A percentile compares a stretch with the other conserved stretches of the same genome.
Conservation (phyloP, 2,797 vertebrate genomes). For the Acridotheres tristis region DNA sequence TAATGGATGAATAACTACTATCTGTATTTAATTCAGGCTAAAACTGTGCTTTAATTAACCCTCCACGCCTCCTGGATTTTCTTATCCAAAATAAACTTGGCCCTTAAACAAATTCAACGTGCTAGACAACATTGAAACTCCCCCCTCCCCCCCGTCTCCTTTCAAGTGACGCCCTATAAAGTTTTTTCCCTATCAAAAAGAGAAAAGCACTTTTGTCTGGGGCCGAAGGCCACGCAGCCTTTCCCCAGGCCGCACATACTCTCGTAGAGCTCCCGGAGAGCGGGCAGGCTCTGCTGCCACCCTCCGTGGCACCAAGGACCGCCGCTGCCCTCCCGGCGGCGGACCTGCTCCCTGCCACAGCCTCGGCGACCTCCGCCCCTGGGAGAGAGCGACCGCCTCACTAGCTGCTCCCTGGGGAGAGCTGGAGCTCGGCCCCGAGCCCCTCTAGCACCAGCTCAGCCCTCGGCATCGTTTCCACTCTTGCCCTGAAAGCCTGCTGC, state of each 20-base stretch:
- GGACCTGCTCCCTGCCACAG: neutral
- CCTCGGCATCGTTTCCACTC: neutral
- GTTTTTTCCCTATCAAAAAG: slow-evolving; percentile 14
- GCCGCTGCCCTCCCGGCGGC: neutral
- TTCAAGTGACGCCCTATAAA: slow-evolving; percentile 42
- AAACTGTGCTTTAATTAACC: slow-evolving; percentile 69
- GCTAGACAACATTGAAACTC: slow-evolving; percentile 60
- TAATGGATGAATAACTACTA: slow-evolving; percentile 67
- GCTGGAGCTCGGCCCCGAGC: neutral
- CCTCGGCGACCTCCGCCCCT: neutral
- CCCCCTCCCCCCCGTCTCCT: slow-evolving; percentile 54
- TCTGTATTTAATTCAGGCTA: slow-evolving; percentile 60
- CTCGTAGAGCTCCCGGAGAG: neutral
- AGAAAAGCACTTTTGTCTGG: neutral
- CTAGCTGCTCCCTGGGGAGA: neutral
- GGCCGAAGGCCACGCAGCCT: neutral
- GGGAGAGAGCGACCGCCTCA: neutral
- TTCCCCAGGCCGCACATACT: neutral
- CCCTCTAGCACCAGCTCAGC: neutral
- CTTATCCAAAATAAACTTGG: slow-evolving; percentile 68
- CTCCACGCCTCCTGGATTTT: slow-evolving; percentile 62
- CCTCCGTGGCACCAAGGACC: neutral
- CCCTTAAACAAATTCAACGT: slow-evolving; percentile 67
- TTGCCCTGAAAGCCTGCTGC: neutral
- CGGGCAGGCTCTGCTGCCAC: neutral